Conservation (phyloP, 2,113 vertebrate species). For the Gasterosteus aculeatus region DNA sequence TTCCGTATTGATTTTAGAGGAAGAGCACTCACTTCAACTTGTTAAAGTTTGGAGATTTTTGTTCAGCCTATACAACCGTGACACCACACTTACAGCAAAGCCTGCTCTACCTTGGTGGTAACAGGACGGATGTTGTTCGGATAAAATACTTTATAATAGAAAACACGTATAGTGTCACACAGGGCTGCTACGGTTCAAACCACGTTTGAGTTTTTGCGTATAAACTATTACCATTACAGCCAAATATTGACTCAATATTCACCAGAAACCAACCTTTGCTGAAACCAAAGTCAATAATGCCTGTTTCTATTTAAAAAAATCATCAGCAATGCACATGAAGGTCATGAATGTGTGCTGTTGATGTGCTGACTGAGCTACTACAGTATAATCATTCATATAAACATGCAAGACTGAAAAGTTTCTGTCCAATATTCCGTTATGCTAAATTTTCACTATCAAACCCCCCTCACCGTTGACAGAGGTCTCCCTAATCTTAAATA, state of each 20-base stretch:
- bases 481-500: slow-evolving; percentile 11
- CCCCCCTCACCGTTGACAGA: not conserved
- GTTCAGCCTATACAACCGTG: slow-evolving; percentile 12
- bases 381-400: not conserved
- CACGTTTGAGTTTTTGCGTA: not conserved
- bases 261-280: not conserved
- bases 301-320: not conserved
- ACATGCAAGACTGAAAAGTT: no score
- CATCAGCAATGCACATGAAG: not conserved
- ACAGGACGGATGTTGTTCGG: not conserved
- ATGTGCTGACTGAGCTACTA: no score
- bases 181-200: not conserved
- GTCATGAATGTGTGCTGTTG: not conserved
- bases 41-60: slow-evolving; percentile 13
- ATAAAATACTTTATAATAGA: not conserved
- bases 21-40: slow-evolving; percentile 4
- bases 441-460: not conserved
- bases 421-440: not conserved
- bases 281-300: slow-evolving; percentile 3
- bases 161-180: not conserved
- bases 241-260: not conserved
- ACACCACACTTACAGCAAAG: not conserved
- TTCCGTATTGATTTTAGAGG: slow-evolving; percentile 7
- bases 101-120: not conserved
- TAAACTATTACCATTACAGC: not conserved